Percentiles rank a stretch among this genome's conserved stretches.
Conservation (phyloP, 1,140 invertebrate genomes). For the Drosophila repleta region DNA sequence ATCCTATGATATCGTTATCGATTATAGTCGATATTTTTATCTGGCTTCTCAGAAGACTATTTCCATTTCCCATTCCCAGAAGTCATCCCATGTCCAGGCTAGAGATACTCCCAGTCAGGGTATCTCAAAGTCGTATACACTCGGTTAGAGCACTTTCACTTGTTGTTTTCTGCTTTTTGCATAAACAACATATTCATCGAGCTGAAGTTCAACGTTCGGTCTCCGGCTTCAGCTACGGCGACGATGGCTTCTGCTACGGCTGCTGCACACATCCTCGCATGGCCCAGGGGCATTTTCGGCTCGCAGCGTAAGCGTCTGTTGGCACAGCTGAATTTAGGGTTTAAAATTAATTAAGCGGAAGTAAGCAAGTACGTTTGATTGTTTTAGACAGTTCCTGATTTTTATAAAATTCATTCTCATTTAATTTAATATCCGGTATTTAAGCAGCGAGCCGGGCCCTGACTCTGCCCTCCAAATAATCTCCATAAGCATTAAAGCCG, state of each 20-base stretch:
- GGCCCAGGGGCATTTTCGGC: conserved; percentile 49
- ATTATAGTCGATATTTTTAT: too few species aligned
- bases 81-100: too few species aligned
- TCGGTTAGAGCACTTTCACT: too few species aligned
- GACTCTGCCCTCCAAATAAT: conserved; percentile 8
- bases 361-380: conserved; percentile 75
- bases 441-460: not conserved
- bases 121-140: too few species aligned
- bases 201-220: not conserved
- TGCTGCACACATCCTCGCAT: conserved; percentile 22
- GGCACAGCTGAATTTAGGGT: conserved; percentile 70
- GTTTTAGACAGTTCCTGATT: conserved; percentile 76
- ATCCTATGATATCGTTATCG: too few species aligned
- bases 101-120: too few species aligned
- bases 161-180: conserved; percentile 3
- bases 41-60: too few species aligned
- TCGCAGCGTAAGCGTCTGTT: conserved; percentile 58
- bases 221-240: not conserved
- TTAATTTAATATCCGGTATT: conserved; percentile 52
- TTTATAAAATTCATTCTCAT: conserved; percentile 50
- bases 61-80: too few species aligned
- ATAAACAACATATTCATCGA: conserved; percentile 24
- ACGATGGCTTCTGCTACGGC: not conserved
- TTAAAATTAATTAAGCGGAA: conserved; percentile 81
- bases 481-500: conserved; percentile 1